Evolutionary conservation across 2,888 invertebrate genomes (phyloP).

Genomic region (Rotaria macrura): DNA sequence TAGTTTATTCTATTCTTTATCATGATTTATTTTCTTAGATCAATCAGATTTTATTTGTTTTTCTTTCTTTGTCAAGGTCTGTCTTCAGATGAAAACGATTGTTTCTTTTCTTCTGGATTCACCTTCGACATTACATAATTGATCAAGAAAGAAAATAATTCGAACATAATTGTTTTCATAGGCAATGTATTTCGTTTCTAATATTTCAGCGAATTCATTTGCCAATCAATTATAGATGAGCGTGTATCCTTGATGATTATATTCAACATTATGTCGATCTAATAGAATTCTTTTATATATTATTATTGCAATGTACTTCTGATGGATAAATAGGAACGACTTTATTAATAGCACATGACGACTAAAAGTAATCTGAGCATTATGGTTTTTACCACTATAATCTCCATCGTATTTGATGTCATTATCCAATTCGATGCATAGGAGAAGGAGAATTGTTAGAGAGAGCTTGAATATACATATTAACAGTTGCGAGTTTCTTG

Average conservation of each 20-base stretch:
- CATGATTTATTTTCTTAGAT: background rate
- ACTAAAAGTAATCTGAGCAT: background rate
- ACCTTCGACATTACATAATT: too few species aligned
- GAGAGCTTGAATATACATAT: background rate
- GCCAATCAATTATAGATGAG: background rate
- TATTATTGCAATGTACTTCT: background rate
- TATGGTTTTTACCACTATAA: background rate
- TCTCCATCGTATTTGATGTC: background rate
- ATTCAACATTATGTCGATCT: background rate
- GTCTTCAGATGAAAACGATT: too few species aligned
- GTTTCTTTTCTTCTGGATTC: too few species aligned
- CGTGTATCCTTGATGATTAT: background rate
- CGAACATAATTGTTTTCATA: background rate
- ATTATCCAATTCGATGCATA: background rate
- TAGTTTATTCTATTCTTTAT: background rate
- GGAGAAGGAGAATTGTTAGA: background rate
- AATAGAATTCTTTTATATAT: background rate
- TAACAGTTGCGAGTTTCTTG: background rate
- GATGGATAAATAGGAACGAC: background rate
- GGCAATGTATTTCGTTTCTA: background rate
- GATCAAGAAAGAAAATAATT: background rate
- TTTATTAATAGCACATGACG: background rate
- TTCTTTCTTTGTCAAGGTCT: too few species aligned
- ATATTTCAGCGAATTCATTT: background rate
- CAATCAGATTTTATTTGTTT: too few species aligned